These are phyloP conservation scores for Gadus macrocephalus DNA, from an alignment of 2,113 vertebrate genomes.

Conservation along the genomic window DNA sequence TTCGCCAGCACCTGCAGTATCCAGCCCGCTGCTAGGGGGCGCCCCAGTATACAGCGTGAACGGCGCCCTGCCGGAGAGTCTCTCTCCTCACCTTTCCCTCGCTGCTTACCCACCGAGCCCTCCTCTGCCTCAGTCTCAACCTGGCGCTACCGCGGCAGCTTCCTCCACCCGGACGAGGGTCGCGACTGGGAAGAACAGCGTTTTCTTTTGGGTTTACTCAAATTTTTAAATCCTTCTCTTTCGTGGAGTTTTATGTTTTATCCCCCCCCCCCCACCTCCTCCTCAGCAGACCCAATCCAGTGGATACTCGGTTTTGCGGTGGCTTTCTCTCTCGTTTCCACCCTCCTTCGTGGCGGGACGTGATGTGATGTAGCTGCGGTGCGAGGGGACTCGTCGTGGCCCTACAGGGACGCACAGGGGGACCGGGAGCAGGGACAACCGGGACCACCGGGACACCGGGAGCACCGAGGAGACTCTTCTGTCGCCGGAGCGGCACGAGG, in stretches of 20 bases:
- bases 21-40: conserved; percentile 70
- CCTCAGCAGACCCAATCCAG: conserved; percentile 24
- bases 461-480: conserved; percentile 52
- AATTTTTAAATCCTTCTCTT: conserved; percentile 11
- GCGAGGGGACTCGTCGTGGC: conserved; percentile 56
- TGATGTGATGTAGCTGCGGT: conserved; percentile 69
- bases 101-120: conserved; percentile 9
- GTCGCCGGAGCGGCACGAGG: conserved; percentile 12
- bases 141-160: conserved; percentile 56
- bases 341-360: conserved; percentile 23
- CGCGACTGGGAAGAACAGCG: conserved; percentile 31
- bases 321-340: conserved; percentile 20
- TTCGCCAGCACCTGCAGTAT: conserved; percentile 31
- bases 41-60: conserved; percentile 67
- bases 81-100: conserved; percentile 57
- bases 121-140: conserved; percentile 39
- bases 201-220: conserved; percentile 31
- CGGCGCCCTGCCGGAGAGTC: conserved; percentile 52
- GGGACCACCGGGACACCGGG: conserved; percentile 51
- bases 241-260: conserved; percentile 26
- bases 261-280: not conserved
- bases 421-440: conserved; percentile 52
- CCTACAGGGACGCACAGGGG: conserved; percentile 56
- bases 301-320: conserved; percentile 45
- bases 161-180: conserved; percentile 51